Evolutionary conservation across 64 coral and sea anemone genomes (phyloP).

Genomic region (Pocillopora damicornis): DNA sequence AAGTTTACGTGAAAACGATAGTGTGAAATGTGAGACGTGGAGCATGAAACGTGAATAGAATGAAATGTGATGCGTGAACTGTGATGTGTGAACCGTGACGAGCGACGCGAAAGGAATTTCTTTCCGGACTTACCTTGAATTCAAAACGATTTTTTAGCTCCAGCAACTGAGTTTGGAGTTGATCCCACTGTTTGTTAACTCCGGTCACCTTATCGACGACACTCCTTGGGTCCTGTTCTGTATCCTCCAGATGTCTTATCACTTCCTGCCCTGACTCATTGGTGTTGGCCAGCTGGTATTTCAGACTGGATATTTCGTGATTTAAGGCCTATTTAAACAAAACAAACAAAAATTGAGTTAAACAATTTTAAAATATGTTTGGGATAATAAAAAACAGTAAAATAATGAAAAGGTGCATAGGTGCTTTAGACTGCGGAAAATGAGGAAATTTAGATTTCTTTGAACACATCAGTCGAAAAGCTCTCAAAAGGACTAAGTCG

Average conservation of each 20-base stretch:
- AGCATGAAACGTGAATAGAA: neutral
- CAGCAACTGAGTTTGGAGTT: constrained; percentile 58
- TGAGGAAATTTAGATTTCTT: neutral
- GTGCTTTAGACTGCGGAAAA: neutral
- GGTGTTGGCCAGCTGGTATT: constrained; percentile 24
- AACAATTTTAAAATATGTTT: neutral
- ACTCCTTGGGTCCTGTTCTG: constrained; percentile 46
- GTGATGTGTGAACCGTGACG: neutral
- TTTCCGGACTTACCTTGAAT: neutral
- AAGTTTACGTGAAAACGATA: too few species aligned
- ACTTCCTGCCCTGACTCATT: constrained; percentile 55
- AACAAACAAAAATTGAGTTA: neutral
- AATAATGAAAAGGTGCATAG: too few species aligned
- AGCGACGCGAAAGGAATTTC: neutral
- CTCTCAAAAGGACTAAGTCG: neutral
- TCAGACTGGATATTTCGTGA: constrained; percentile 38
- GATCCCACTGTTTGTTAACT: constrained; percentile 43
- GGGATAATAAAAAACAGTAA: neutral
- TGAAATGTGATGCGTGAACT: neutral
- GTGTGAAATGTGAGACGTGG: neutral
- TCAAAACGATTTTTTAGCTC: constrained; percentile 24
- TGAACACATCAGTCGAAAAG: neutral
- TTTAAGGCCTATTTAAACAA: constrained; percentile 33
- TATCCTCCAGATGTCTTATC: constrained; percentile 45
- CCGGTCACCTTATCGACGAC: constrained; percentile 40